Conservation (phyloP, 1,140 invertebrate genomes). For the Coptotermes formosanus region DNA sequence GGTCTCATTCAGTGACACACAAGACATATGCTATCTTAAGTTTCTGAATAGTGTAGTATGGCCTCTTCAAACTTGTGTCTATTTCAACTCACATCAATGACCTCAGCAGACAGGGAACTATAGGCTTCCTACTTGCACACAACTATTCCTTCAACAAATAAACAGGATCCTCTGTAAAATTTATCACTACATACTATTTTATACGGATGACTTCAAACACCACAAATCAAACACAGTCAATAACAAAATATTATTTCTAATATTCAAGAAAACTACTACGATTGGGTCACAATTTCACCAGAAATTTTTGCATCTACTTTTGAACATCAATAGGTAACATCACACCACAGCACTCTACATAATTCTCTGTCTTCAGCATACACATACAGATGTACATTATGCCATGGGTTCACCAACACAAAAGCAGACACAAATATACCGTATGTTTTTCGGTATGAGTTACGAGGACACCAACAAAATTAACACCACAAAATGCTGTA, state of each 20-base stretch:
- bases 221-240: not conserved
- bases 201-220: not conserved
- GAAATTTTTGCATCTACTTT: not conserved
- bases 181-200: not conserved
- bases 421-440: too few relatives aligned
- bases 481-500: too few relatives aligned
- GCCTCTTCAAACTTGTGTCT: not conserved
- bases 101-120: not conserved
- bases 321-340: not conserved
- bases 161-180: not conserved
- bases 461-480: too few relatives aligned
- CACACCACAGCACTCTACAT: not conserved
- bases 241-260: not conserved
- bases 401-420: too few relatives aligned
- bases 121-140: not conserved
- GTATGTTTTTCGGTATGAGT: too few relatives aligned
- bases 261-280: not conserved
- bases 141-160: constrained; percentile 17
- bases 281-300: not conserved
- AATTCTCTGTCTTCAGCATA: not conserved
- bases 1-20: not conserved
- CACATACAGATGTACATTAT: too few relatives aligned
- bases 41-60: not conserved
- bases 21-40: not conserved
- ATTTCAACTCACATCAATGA: constrained; percentile 7